Evolutionary conservation across 2,113 vertebrate genomes (phyloP), one percentile per base, ranked within the genome.

Genomic region (Irena cyanogastra): DNA sequence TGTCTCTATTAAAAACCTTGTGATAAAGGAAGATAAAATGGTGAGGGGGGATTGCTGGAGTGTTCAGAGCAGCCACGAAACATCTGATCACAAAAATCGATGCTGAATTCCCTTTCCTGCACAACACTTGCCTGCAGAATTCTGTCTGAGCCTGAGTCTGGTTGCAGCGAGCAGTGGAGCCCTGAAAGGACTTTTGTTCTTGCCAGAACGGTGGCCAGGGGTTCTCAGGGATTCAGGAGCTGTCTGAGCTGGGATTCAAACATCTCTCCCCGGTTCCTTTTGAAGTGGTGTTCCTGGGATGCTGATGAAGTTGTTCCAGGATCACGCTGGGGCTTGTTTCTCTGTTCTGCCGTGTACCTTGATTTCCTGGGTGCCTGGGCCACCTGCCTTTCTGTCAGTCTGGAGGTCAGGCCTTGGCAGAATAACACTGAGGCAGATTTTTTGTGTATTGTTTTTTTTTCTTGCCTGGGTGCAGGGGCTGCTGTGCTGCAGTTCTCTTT

Each of bases 1-100:
- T 96, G 92, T 97, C 94, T 97, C 94, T 95, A 83, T 96, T 97
- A 97, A 90, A 95, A 96, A 97, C 86, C 97, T 93, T 53, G 93
- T 95, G 97, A 97, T 97, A 97, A 97, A 97, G 91, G 91, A 90
- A 97, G 97, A 97, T 96, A 93, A 97, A 97, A 95, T 76, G 78
- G 78, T 93, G 95, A 94, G 68, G 89, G 87, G 83, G 91, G 82
- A 50, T 88, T 82, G 83, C 95, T 87, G 96, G 97, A 95, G 90
- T 82, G 92, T 96, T 96, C 93, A 95, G 89, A 96, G 80, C 74
- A 92, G 97, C 86, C 79, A 30, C 87, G 77, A 54, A 96, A 97
- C 89, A 96, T 82, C 91, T 97, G 95, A 96, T 97, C 74, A 64
- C 89, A 88, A 95, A 97, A 97, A 97, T 97, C 92, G 33, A 94